These are phyloP conservation scores for Trichomycterus rosablanca DNA, from an alignment of 2,113 vertebrate species.

Conservation along the genomic window DNA sequence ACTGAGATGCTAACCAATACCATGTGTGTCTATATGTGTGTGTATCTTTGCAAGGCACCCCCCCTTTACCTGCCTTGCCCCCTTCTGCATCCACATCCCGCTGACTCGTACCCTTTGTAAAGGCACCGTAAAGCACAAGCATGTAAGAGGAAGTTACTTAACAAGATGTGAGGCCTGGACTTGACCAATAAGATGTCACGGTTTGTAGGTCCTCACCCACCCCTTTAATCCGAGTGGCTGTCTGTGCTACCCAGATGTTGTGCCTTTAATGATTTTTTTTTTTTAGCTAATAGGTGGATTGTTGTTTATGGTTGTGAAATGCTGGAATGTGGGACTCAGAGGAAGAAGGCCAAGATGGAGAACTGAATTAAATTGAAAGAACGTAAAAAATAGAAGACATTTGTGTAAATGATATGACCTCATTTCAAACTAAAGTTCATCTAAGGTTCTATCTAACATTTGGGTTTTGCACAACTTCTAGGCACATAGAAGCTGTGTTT, in stretches of 20 bases:
- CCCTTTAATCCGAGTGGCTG: constrained; percentile 54
- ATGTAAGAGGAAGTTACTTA: constrained; percentile 55
- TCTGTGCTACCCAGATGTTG: constrained; percentile 63
- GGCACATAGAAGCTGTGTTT: no score
- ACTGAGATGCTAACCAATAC: constrained; percentile 64
- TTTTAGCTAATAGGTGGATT: constrained; percentile 72
- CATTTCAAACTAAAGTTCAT: no score
- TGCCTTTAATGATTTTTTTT: constrained; percentile 69
- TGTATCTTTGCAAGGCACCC: constrained; percentile 45
- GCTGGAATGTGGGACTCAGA: constrained; percentile 61
- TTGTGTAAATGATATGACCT: not conserved
- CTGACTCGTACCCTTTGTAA: constrained; percentile 68
- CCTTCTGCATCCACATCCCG: constrained; percentile 53
- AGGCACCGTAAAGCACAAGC: constrained; percentile 63
- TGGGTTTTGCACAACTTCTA: no score
- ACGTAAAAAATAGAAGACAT: not conserved
- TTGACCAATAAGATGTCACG: constrained; percentile 53
- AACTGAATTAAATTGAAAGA: constrained; percentile 22
- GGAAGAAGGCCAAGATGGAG: constrained; percentile 17
- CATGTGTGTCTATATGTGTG: constrained; percentile 68
- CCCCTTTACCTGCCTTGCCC: constrained; percentile 39
- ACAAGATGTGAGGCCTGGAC: constrained; percentile 55
- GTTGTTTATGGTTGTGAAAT: constrained; percentile 78
- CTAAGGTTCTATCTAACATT: no score
- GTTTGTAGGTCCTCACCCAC: constrained; percentile 23